These are phyloP conservation scores for Catostylus mosaicus DNA, from an alignment of 30 jellyfish, hydroid and myxozoan genomes.

Conservation along the genomic window DNA sequence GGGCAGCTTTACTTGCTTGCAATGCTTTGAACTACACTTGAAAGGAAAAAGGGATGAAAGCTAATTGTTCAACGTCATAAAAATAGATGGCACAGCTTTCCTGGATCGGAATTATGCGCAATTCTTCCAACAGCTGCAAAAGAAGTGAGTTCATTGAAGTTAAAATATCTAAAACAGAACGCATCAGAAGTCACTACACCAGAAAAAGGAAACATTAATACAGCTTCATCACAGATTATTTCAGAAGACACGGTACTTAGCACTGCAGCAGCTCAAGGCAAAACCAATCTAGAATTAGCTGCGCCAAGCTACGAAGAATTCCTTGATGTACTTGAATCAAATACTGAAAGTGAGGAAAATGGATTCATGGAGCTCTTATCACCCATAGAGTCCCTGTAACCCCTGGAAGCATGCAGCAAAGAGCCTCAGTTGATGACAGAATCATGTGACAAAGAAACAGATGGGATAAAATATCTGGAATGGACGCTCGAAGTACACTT, in stretches of 20 bases:
- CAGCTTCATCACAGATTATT: slow-evolving; percentile 10
- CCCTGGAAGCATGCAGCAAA: slow-evolving; percentile 34
- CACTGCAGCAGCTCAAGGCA: slow-evolving; percentile 32
- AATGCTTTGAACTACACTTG: slow-evolving; percentile 20
- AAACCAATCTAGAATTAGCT: slow-evolving; percentile 22
- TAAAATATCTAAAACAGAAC: slow-evolving; percentile 17
- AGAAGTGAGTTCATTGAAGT: slow-evolving; percentile 24
- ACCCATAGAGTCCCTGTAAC: slow-evolving; percentile 23
- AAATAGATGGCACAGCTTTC: slow-evolving; percentile 29
- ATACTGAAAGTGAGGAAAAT: slow-evolving; percentile 27
- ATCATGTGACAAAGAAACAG: slow-evolving; percentile 24
- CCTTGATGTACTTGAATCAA: slow-evolving; percentile 21
- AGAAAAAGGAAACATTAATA: slow-evolving; percentile 5
- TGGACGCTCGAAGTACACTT: slow-evolving; percentile 21
- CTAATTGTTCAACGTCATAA: slow-evolving; percentile 13
- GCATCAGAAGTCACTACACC: slow-evolving; percentile 27
- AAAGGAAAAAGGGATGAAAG: slow-evolving; percentile 33
- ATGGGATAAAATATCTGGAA: slow-evolving; percentile 15
- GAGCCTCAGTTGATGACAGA: slow-evolving; percentile 33
- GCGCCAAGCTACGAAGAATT: slow-evolving; percentile 18
- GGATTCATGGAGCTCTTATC: slow-evolving; percentile 9
- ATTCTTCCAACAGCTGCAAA: slow-evolving; percentile 29
- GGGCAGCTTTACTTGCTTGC: slow-evolving; percentile 38
- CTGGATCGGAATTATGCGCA: slow-evolving; percentile 28
- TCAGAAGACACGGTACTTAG: slow-evolving; percentile 13